phyloP scores from a whole-genome alignment of 2,113 vertebrate species.

The Psilopsiagon aymara region DNA sequence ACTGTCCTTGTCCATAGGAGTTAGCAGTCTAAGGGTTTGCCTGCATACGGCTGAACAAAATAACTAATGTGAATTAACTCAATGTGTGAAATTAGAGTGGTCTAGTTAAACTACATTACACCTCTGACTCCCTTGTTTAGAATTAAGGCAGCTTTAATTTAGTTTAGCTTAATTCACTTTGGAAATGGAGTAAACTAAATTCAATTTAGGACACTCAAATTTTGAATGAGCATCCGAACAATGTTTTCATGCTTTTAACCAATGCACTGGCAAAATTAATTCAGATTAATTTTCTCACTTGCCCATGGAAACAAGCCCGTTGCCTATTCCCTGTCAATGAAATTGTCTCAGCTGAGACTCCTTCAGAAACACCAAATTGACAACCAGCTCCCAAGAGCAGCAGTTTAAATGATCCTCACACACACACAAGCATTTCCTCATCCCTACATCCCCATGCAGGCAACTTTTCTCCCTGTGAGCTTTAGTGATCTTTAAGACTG shows the following conservation, averaged over 20 bases:
- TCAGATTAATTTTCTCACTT: conserved; percentile 47
- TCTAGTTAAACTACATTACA: conserved; percentile 47
- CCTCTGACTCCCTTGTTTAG: conserved; percentile 42
- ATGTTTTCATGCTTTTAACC: conserved; percentile 57
- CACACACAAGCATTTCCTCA: not conserved
- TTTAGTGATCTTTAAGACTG: not conserved
- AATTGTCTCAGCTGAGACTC: conserved; percentile 1
- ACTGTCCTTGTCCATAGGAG: not conserved
- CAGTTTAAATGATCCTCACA: conserved; percentile 6
- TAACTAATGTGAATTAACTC: conserved; percentile 33
- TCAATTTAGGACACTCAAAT: conserved; percentile 44
- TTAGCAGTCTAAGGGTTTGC: not conserved
- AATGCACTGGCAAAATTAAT: conserved; percentile 23
- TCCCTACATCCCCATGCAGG: not conserved
- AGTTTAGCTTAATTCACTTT: conserved; percentile 60
- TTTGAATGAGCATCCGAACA: conserved; percentile 46
- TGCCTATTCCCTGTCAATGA: conserved; percentile 7
- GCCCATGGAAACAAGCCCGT: not conserved
- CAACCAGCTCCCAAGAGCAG: not conserved
- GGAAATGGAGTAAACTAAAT: conserved; percentile 58
- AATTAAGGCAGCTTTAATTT: conserved; percentile 59
- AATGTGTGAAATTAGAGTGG: conserved; percentile 14
- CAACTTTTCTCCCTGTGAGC: not conserved
- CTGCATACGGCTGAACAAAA: not conserved
- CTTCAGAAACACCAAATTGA: not conserved